These are phyloP conservation scores for Propithecus deckenii DNA, from an alignment of 2,797 vertebrate species.

Conservation along the genomic window DNA sequence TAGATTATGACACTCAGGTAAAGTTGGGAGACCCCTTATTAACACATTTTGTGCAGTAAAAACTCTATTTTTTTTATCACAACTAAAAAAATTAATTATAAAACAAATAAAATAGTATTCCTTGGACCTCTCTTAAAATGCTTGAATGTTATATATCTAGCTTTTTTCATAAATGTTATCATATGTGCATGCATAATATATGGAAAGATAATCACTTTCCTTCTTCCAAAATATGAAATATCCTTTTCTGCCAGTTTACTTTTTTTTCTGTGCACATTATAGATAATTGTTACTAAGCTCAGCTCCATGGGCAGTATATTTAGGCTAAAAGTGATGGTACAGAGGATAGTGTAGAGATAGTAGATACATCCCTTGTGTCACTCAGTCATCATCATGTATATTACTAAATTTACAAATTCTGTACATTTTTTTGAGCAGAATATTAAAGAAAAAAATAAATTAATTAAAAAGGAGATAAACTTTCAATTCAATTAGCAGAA, in stretches of 20 bases:
- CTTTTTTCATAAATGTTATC: neutral
- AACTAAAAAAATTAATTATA: neutral
- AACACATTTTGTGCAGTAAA: neutral
- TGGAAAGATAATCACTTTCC: neutral
- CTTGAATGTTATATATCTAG: neutral
- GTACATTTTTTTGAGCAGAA: neutral
- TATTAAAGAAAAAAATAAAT: neutral
- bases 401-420: neutral
- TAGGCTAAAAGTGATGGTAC: neutral
- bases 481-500: neutral
- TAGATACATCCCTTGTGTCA: neutral
- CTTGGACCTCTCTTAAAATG: neutral
- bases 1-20: neutral
- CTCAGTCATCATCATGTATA: neutral
- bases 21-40: neutral
- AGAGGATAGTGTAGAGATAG: neutral
- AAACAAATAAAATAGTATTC: neutral
- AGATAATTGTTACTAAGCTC: neutral
- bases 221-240: neutral
- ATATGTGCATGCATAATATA: neutral
- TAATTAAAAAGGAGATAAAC: neutral
- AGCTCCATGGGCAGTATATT: neutral
- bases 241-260: neutral
- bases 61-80: neutral
- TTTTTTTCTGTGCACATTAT: neutral